phyloP scores from a whole-genome alignment of 2,888 invertebrate genomes.

The Dicycla oo region DNA sequence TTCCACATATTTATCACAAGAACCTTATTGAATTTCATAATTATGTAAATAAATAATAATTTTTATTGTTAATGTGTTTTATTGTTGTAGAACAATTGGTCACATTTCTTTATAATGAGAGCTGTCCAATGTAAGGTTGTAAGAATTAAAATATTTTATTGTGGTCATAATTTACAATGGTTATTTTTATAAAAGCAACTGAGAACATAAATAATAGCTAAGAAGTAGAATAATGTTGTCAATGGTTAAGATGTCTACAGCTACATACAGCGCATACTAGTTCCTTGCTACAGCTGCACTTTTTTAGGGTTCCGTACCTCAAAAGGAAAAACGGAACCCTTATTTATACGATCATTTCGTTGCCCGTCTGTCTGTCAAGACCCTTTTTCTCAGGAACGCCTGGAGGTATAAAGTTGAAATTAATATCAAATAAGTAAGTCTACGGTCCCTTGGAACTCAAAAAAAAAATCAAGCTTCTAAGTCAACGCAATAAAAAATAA shows the following conservation, averaged over 20 bases:
- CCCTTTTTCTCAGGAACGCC: no score
- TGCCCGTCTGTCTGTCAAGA: no score
- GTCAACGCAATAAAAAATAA: no score
- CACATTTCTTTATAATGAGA: slow-evolving; percentile 48
- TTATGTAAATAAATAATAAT: slow-evolving; percentile 46
- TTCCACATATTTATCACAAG: slow-evolving; percentile 32
- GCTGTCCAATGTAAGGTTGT: slow-evolving; percentile 30
- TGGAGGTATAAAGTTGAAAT: no score
- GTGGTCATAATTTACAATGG: slow-evolving; percentile 34
- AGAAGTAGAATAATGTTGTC: slow-evolving; percentile 47
- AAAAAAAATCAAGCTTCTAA: no score
- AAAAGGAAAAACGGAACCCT: no score
- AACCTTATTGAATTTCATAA: slow-evolving; percentile 51
- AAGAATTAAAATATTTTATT: slow-evolving; percentile 40
- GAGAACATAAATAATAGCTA: slow-evolving; percentile 29
- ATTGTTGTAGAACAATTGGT: slow-evolving; percentile 51
- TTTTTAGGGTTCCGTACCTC: no score
- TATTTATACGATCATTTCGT: no score
- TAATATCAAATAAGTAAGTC: no score
- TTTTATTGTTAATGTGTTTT: slow-evolving; percentile 47
- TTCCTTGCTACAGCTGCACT: not conserved
- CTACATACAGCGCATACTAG: not conserved
- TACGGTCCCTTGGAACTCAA: no score
- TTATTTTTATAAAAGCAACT: slow-evolving; percentile 20
- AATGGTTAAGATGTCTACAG: slow-evolving; percentile 24